These are phyloP conservation scores for Chrysocyon brachyurus DNA, from an alignment of 2,797 vertebrate species.

Conservation along the genomic window DNA sequence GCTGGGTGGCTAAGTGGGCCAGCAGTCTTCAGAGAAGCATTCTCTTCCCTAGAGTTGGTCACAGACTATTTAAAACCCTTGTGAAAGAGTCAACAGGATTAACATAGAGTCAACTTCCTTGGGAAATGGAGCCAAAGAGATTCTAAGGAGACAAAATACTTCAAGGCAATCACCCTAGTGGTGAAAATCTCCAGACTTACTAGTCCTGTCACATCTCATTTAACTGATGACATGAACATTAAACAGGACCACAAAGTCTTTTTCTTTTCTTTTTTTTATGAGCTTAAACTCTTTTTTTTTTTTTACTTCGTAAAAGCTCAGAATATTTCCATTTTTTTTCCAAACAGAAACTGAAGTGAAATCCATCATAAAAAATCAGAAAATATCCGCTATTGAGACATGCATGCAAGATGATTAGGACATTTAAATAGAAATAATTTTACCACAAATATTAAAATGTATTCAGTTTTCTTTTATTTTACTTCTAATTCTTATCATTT, in stretches of 20 bases:
- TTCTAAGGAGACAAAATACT: constrained; percentile 86
- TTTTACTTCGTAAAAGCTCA: constrained; percentile 76
- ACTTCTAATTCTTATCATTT: not conserved
- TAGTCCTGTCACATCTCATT: constrained; percentile 87
- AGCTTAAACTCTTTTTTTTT: constrained; percentile 74
- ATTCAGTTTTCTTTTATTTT: not conserved
- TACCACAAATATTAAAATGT: not conserved
- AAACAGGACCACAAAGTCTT: constrained; percentile 81
- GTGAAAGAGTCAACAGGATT: constrained; percentile 85
- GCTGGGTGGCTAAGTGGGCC: constrained; percentile 62
- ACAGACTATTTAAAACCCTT: constrained; percentile 81
- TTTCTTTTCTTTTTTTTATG: constrained; percentile 78
- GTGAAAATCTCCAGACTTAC: constrained; percentile 88
- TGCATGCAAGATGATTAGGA: constrained; percentile 42
- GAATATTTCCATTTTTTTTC: constrained; percentile 74
- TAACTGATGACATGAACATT: constrained; percentile 86
- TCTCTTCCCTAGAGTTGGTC: constrained; percentile 48
- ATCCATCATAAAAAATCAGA: constrained; percentile 79
- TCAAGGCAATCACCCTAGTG: constrained; percentile 82
- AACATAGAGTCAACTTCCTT: constrained; percentile 84
- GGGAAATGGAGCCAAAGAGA: constrained; percentile 79
- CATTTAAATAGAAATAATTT: constrained; percentile 66
- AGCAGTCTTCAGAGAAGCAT: constrained; percentile 5
- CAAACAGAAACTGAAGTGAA: constrained; percentile 75
- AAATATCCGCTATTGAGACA: constrained; percentile 80